These are phyloP conservation scores for silkworm (Bombyx mori) DNA, from an alignment of 1,140 invertebrate genomes.

Conservation along the genomic window ASM3026992v2 NC_085124.1:11749501-11750000, in stretches of 20 bases:
- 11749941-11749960: no score
- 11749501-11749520: slow-evolving; percentile 47
- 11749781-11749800: slow-evolving; percentile 16
- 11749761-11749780: slow-evolving; percentile 57
- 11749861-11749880: no score
- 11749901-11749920: no score
- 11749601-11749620: slow-evolving; percentile 48
- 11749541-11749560: slow-evolving; percentile 52
- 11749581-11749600: slow-evolving; percentile 51
- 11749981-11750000: no score
- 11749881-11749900: no score
- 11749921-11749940: no score
- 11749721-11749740: slow-evolving; percentile 55
- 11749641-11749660: slow-evolving; percentile 40
- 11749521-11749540: slow-evolving; percentile 46
- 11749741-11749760: slow-evolving; percentile 49
- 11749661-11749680: slow-evolving; percentile 55
- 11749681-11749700: slow-evolving; percentile 39
- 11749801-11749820: slow-evolving; percentile 2
- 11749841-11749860: no score
- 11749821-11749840: no score
- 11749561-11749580: slow-evolving; percentile 37
- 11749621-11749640: slow-evolving; percentile 43
- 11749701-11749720: slow-evolving; percentile 34
- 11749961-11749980: no score